Conservation (phyloP, 2,113 vertebrate species). For the Xyrauchen texanus region DNA sequence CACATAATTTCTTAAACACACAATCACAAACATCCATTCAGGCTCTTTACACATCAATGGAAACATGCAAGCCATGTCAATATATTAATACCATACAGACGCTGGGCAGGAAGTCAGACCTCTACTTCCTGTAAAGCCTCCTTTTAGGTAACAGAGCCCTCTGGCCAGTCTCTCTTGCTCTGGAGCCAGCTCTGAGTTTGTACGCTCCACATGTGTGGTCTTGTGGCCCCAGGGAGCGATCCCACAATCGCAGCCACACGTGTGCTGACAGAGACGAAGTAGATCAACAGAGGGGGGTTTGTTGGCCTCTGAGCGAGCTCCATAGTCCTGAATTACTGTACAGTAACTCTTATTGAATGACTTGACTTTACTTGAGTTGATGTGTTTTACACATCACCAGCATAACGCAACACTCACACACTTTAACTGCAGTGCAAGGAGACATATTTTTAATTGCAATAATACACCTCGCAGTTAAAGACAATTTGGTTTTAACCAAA, state of each 20-base stretch:
- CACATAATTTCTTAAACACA: too few relatives aligned
- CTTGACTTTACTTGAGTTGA: too few relatives aligned
- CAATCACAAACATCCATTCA: too few relatives aligned
- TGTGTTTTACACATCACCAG: too few relatives aligned
- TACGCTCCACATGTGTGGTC: slow-evolving; percentile 80
- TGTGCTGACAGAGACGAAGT: slow-evolving; percentile 75
- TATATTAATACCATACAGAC: background rate
- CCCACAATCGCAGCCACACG: slow-evolving; percentile 75
- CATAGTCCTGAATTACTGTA: slow-evolving; percentile 45
- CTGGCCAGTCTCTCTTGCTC: slow-evolving; percentile 40
- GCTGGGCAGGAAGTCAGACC: background rate
- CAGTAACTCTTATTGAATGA: slow-evolving; percentile 24
- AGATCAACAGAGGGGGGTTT: slow-evolving; percentile 48
- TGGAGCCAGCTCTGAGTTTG: slow-evolving; percentile 64
- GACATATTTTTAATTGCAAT: too few relatives aligned
- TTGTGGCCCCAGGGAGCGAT: slow-evolving; percentile 69
- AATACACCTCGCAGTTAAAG: too few relatives aligned
- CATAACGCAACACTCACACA: too few relatives aligned
- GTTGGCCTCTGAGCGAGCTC: slow-evolving; percentile 68
- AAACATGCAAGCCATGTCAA: background rate
- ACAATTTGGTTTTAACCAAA: too few relatives aligned
- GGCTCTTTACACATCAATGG: too few relatives aligned
- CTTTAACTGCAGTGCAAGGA: too few relatives aligned
- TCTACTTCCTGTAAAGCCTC: slow-evolving; percentile 36
- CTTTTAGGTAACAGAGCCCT: slow-evolving; percentile 45